Conservation (phyloP, 2,888 invertebrate species). For the Cerastoderma edule region DNA sequence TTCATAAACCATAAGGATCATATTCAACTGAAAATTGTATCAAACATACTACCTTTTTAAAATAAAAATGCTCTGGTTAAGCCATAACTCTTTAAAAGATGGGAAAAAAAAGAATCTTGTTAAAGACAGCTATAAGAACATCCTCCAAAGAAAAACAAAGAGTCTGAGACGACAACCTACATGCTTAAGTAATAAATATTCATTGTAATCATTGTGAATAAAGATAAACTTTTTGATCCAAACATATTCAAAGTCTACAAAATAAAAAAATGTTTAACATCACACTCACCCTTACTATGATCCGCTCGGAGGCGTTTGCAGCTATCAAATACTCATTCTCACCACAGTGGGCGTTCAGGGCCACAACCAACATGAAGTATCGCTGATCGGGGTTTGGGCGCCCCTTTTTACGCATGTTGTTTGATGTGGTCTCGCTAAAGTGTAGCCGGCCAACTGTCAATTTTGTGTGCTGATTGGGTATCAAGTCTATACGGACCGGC, state of each 20-base stretch:
- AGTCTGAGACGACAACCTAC: no score
- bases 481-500: conserved; percentile 90
- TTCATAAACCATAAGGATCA: no score
- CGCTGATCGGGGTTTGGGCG: conserved; percentile 99
- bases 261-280: neutral
- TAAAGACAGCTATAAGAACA: no score
- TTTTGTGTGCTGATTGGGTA: conserved; percentile 86
- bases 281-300: conserved; percentile 94
- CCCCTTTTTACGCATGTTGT: conserved; percentile 99
- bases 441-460: conserved; percentile 96
- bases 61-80: no score
- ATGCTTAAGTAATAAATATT: no score
- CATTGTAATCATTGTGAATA: no score
- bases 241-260: neutral
- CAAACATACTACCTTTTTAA: no score
- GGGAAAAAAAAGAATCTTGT: no score
- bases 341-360: conserved; percentile 93
- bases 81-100: no score
- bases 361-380: conserved; percentile 97
- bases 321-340: conserved; percentile 87
- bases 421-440: conserved; percentile 99
- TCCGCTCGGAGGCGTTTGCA: conserved; percentile 97
- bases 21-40: no score
- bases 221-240: no score
- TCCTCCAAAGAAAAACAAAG: no score